Percentiles rank a stretch among this genome's conserved stretches.
phyloP scores from a whole-genome alignment of 2,888 invertebrate species.

The Hirtodrosophila histrioides region DNA sequence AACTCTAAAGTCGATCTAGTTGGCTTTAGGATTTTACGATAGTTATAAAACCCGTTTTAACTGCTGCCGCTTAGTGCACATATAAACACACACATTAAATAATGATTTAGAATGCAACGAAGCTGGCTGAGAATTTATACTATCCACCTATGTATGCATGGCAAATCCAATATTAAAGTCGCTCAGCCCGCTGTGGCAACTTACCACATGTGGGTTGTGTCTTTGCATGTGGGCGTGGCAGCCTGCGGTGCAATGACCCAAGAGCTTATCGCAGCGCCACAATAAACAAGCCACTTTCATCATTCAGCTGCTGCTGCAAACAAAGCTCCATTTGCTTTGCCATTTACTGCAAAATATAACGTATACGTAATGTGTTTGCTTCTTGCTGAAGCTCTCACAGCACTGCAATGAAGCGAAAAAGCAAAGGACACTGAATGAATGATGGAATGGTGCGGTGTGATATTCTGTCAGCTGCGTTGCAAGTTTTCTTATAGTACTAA shows the following conservation, averaged over 20 bases:
- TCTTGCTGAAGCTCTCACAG: conserved; percentile 20
- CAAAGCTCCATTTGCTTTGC: conserved; percentile 68
- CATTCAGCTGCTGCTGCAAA: conserved; percentile 52
- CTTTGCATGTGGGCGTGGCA: conserved; percentile 10
- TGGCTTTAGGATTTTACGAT: background rate
- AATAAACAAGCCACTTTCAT: conserved; percentile 68
- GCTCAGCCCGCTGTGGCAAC: background rate
- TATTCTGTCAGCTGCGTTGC: conserved; percentile 49
- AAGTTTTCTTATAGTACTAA: conserved; percentile 41
- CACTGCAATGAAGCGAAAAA: conserved; percentile 40
- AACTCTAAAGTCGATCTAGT: background rate
- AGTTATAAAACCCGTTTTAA: conserved; percentile 1
- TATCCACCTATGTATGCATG: background rate
- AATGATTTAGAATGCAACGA: conserved; percentile 1
- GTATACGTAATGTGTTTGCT: conserved; percentile 57
- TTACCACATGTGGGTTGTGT: conserved; percentile 16
- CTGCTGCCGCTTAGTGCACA: background rate
- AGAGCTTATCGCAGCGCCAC: conserved; percentile 53
- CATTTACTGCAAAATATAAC: conserved; percentile 62
- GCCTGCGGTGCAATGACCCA: conserved; percentile 54
- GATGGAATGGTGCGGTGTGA: conserved; percentile 37
- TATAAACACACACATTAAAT: conserved; percentile 12
- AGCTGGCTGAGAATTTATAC: background rate
- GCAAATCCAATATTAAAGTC: conserved; percentile 12
- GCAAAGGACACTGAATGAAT: conserved; percentile 13